A percentile compares a stretch with the other conserved stretches of the same genome.
Conservation (phyloP, 2,888 invertebrate species). For the Lasioglossum marginatum region DNA sequence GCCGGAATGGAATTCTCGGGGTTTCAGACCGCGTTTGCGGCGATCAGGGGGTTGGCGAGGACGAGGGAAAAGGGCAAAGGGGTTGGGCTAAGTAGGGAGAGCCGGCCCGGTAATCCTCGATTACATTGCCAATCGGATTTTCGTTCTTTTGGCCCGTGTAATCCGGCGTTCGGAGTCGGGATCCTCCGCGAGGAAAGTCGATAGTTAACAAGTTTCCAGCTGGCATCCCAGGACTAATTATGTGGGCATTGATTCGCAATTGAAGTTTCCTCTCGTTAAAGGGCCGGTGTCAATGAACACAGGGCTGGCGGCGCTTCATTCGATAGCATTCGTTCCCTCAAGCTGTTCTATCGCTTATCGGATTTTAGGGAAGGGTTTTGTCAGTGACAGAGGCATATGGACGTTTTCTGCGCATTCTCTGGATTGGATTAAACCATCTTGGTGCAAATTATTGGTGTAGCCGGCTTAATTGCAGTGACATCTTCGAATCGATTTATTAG, state of each 20-base stretch:
- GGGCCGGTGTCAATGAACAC: slow-evolving; percentile 28
- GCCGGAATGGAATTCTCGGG: background rate
- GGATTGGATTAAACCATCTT: background rate
- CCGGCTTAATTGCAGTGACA: background rate
- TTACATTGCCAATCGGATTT: slow-evolving; percentile 62
- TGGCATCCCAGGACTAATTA: slow-evolving; percentile 61
- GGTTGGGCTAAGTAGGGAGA: slow-evolving; percentile 20
- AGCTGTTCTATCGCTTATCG: background rate
- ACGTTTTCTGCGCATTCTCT: background rate
- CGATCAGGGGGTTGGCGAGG: background rate
- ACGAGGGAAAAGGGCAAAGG: background rate
- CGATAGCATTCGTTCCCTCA: background rate
- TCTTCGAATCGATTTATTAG: background rate
- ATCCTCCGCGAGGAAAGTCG: slow-evolving; percentile 48
- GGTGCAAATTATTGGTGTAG: background rate
- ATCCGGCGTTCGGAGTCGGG: slow-evolving; percentile 13
- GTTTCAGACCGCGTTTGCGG: background rate
- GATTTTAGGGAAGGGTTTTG: background rate
- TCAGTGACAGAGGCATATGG: background rate
- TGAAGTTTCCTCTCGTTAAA: slow-evolving; percentile 65
- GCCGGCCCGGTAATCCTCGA: slow-evolving; percentile 34
- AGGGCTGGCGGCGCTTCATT: background rate
- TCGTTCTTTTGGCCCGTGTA: slow-evolving; percentile 53
- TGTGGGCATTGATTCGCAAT: slow-evolving; percentile 71
- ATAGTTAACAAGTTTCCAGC: slow-evolving; percentile 67